phyloP scores from a whole-genome alignment of 2,113 vertebrate genomes.

The Physeter macrocephalus region DNA sequence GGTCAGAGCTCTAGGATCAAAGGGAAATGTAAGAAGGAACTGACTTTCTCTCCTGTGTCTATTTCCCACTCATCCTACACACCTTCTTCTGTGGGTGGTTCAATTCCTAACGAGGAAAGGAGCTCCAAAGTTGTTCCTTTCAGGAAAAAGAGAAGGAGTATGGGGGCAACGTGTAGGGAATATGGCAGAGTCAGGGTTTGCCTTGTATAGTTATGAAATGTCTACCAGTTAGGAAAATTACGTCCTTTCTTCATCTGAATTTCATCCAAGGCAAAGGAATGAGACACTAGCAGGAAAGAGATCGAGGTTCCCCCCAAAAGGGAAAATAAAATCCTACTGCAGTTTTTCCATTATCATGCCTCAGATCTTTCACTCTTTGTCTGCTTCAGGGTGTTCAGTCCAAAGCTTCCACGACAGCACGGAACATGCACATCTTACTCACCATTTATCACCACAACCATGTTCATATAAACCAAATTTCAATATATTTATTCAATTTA shows the following conservation, averaged over 20 bases:
- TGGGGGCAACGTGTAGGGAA: not conserved
- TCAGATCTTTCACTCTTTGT: not conserved
- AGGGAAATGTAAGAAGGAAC: not conserved
- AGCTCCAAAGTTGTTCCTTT: not conserved
- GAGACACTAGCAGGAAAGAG: not conserved
- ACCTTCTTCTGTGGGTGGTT: not conserved
- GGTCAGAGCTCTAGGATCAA: not conserved
- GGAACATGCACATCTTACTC: not conserved
- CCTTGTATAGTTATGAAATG: not conserved
- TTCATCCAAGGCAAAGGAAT: not conserved
- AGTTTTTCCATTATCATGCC: not conserved
- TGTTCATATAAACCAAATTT: not conserved
- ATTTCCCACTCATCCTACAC: not conserved
- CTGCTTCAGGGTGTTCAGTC: not conserved
- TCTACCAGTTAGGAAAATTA: not conserved
- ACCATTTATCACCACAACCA: not conserved
- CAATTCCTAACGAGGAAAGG: not conserved
- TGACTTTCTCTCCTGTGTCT: not conserved
- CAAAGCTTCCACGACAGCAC: not conserved
- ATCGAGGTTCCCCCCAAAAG: not conserved
- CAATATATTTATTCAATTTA: not conserved
- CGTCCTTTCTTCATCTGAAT: not conserved
- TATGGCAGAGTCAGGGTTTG: not conserved
- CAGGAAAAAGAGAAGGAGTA: not conserved
- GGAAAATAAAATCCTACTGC: not conserved